phyloP scores from a whole-genome alignment of 1,140 invertebrate genomes.

The Macrosteles quadrilineatus region DNA sequence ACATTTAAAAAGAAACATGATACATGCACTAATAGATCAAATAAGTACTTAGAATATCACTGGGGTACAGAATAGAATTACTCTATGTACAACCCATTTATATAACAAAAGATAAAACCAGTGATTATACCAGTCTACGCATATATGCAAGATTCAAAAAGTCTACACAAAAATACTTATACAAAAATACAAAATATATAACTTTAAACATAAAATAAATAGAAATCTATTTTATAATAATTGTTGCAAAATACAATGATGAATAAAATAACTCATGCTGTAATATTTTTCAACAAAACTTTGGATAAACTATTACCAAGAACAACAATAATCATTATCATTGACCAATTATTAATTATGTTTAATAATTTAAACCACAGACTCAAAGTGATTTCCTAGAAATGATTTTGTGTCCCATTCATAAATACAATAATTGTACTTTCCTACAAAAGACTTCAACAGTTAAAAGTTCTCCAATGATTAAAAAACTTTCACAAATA shows the following conservation, averaged over 20 bases:
- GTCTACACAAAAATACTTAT: neutral
- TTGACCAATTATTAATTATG: no score
- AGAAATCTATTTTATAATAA: no score
- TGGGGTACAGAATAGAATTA: neutral
- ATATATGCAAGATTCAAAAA: neutral
- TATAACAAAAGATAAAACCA: neutral
- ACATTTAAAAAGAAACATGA: neutral
- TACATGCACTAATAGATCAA: no score
- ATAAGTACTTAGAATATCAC: neutral
- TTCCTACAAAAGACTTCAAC: no score
- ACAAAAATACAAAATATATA: neutral
- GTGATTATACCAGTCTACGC: neutral
- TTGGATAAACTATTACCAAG: no score
- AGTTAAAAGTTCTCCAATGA: no score
- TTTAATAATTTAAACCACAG: no score
- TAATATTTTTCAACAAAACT: neutral
- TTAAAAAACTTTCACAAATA: neutral
- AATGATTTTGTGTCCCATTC: no score
- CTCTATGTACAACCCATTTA: conserved; percentile 14
- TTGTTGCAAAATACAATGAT: neutral
- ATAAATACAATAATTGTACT: no score
- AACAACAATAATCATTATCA: no score
- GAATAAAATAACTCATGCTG: neutral
- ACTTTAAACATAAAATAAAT: neutral
- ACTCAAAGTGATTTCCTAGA: no score